Conservation (phyloP, 2,113 vertebrate species). For the Prinia subflava region DNA sequence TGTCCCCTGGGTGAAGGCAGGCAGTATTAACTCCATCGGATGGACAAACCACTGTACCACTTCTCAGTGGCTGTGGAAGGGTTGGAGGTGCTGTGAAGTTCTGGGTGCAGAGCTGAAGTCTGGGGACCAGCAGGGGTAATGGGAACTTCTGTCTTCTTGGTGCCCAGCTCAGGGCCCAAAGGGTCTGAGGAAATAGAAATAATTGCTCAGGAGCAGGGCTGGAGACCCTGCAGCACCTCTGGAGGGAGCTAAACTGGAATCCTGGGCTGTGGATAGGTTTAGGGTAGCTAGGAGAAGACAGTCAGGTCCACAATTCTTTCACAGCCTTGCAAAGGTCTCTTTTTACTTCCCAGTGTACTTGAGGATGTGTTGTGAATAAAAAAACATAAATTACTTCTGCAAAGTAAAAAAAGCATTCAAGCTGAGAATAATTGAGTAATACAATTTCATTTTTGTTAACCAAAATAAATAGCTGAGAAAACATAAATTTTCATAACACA, state of each 20-base stretch:
- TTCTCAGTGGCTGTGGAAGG: not conserved
- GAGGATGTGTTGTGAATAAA: not conserved
- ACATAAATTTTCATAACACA: not conserved
- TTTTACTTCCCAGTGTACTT: not conserved
- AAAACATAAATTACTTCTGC: not conserved
- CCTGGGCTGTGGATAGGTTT: not conserved
- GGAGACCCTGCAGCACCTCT: not conserved
- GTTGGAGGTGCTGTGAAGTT: rapidly evolving
- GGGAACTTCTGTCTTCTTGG: not conserved
- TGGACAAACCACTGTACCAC: not conserved
- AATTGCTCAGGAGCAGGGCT: not conserved
- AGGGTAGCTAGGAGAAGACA: not conserved
- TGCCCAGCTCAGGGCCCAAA: not conserved
- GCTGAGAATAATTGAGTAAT: not conserved
- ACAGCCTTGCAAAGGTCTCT: not conserved
- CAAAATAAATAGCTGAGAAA: not conserved
- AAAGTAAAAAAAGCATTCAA: not conserved
- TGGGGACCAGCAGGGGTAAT: not conserved
- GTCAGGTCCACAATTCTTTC: not conserved
- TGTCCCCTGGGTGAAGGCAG: not conserved
- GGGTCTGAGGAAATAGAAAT: not conserved
- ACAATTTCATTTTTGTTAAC: not conserved
- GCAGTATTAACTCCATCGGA: not conserved
- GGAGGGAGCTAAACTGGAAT: not conserved
- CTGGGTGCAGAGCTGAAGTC: not conserved